These are phyloP conservation scores for Tiphia femorata DNA, from an alignment of 2,888 invertebrate species.

Conservation along the genomic window DNA sequence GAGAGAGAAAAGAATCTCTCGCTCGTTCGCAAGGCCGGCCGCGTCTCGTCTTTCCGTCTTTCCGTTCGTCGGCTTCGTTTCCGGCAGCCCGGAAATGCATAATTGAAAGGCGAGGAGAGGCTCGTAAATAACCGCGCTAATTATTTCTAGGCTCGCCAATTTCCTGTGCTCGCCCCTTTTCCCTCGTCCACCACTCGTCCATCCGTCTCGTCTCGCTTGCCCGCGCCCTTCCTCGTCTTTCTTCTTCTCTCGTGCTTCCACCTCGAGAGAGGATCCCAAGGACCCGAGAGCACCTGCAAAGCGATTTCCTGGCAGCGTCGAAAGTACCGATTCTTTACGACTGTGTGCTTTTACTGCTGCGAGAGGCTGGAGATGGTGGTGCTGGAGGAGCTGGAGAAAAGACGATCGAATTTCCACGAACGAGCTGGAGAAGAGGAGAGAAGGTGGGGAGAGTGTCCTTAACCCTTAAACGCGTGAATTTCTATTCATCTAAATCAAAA, in stretches of 20 bases:
- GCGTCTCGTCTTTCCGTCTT: constrained; percentile 31
- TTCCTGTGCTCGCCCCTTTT: constrained; percentile 47
- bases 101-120: constrained; percentile 59
- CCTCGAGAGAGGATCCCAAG: neutral
- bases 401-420: too few species aligned
- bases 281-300: neutral
- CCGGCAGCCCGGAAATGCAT: constrained; percentile 59
- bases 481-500: too few species aligned
- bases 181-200: neutral
- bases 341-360: too few species aligned
- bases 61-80: constrained; percentile 51
- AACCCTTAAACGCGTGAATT: too few species aligned
- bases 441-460: too few species aligned
- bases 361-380: too few species aligned
- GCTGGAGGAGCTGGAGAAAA: too few species aligned
- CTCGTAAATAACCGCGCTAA: constrained; percentile 60
- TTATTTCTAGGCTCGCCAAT: constrained; percentile 62
- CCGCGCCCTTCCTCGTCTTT: neutral
- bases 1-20: neutral
- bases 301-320: neutral
- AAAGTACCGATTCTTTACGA: too few species aligned
- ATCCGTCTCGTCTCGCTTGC: neutral
- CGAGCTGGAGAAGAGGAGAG: too few species aligned
- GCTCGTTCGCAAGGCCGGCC: too few species aligned
- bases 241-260: neutral